Percentiles rank a stretch among this genome's conserved stretches.
Conservation (phyloP, 2,113 vertebrate genomes). For the Mormyrus lacerda region DNA sequence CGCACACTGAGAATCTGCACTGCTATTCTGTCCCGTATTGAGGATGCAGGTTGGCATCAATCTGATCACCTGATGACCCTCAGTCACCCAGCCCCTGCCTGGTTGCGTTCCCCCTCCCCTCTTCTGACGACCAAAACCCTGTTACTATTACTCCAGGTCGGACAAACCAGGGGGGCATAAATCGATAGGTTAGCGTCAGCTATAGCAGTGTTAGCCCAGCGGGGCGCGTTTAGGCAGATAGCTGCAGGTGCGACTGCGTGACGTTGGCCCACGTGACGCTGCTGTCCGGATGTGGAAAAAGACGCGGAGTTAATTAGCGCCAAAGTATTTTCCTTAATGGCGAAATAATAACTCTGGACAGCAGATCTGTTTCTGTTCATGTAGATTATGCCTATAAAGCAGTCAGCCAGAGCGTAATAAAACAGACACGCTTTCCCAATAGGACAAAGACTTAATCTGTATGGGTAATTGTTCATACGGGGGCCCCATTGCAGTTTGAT, state of each 20-base stretch:
- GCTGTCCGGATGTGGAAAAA: not conserved
- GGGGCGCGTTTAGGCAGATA: not conserved
- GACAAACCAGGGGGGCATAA: not conserved
- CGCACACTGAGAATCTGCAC: slow-evolving; percentile 44
- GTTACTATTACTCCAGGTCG: not conserved
- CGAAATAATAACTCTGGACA: not conserved
- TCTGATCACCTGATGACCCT: slow-evolving; percentile 43
- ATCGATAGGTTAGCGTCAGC: not conserved
- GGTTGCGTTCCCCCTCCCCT: not conserved
- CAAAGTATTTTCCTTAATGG: not conserved
- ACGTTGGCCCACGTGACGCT: not conserved
- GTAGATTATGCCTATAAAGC: not conserved
- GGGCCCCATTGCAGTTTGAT: not conserved
- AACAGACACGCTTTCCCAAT: not conserved
- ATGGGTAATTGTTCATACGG: not conserved
- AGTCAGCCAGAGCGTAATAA: not conserved
- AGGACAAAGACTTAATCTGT: not conserved
- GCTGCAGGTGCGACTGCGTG: not conserved
- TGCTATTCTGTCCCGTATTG: slow-evolving; percentile 18
- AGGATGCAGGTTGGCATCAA: slow-evolving; percentile 35
- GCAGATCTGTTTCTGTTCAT: not conserved
- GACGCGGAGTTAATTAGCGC: not conserved
- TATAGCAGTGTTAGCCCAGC: not conserved
- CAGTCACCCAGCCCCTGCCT: not conserved
- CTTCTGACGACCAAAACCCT: not conserved